Conservation (phyloP, 2,797 vertebrate genomes). For the Yasuhikotakia modesta region DNA sequence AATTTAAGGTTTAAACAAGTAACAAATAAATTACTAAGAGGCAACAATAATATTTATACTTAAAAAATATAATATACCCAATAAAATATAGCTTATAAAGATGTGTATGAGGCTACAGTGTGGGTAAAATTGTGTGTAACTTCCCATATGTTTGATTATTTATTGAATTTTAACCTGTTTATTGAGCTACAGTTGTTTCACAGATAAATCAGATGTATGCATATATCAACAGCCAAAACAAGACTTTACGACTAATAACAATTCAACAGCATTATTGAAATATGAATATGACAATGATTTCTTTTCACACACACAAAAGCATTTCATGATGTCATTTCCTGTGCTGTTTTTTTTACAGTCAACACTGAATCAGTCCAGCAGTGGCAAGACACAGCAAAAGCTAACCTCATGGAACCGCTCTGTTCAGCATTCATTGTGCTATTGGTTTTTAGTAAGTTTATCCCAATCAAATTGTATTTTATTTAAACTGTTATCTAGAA, state of each 20-base stretch:
- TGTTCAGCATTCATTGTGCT: slow-evolving; percentile 31
- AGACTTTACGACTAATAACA: background rate
- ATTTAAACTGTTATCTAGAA: background rate
- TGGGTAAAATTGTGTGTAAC: too few relatives aligned
- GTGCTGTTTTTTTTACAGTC: slow-evolving; percentile 25
- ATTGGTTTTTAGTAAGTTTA: slow-evolving; percentile 52
- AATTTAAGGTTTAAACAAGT: background rate
- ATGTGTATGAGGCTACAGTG: too few relatives aligned
- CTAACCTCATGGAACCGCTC: slow-evolving; percentile 36
- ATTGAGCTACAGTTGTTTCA: background rate
- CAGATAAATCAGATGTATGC: slow-evolving; percentile 34
- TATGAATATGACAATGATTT: slow-evolving; percentile 27
- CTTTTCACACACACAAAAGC: background rate
- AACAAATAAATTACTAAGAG: background rate
- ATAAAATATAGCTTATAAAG: too few relatives aligned
- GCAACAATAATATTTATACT: too few relatives aligned
- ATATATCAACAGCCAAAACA: slow-evolving; percentile 16
- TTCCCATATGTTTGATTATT: too few relatives aligned
- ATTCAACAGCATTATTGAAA: background rate
- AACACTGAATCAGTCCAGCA: background rate
- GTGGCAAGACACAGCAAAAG: background rate
- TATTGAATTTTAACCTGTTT: too few relatives aligned
- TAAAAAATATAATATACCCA: too few relatives aligned
- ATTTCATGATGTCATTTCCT: slow-evolving; percentile 50
- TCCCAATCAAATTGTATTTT: background rate